Conservation (phyloP, 2,888 invertebrate species). For the Tachystola acroxantha region DNA sequence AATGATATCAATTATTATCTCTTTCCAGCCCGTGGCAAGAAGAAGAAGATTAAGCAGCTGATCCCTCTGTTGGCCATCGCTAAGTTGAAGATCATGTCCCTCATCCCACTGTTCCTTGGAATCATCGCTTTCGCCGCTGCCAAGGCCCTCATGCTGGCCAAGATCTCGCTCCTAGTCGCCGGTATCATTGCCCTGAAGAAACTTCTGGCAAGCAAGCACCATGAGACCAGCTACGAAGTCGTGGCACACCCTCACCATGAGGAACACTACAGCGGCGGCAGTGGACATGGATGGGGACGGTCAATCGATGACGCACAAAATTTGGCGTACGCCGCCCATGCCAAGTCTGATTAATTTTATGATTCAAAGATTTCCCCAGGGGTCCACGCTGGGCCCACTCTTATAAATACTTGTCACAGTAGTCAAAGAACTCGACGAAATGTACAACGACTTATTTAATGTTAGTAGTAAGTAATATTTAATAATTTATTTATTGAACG, state of each 20-base stretch:
- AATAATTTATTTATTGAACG: slow-evolving; percentile 53
- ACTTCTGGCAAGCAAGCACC: slow-evolving; percentile 83
- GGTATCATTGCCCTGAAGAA: slow-evolving; percentile 84
- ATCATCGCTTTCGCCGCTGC: slow-evolving; percentile 88
- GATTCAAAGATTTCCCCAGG: slow-evolving; percentile 22
- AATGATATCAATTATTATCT: too few species aligned
- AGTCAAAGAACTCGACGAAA: slow-evolving; percentile 15
- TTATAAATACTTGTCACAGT: slow-evolving; percentile 23
- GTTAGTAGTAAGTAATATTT: slow-evolving; percentile 56
- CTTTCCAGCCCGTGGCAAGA: slow-evolving; percentile 85
- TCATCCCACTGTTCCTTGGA: slow-evolving; percentile 86
- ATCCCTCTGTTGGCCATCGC: slow-evolving; percentile 86
- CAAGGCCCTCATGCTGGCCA: slow-evolving; percentile 90
- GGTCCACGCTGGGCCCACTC: slow-evolving; percentile 30
- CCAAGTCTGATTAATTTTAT: slow-evolving; percentile 50
- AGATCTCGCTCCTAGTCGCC: slow-evolving; percentile 87
- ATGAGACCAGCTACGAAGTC: slow-evolving; percentile 86
- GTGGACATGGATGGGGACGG: slow-evolving; percentile 83
- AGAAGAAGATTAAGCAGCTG: slow-evolving; percentile 87
- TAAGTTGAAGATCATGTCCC: slow-evolving; percentile 86
- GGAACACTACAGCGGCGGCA: slow-evolving; percentile 66
- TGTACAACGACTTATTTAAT: slow-evolving; percentile 51
- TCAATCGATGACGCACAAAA: slow-evolving; percentile 73
- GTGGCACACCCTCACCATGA: slow-evolving; percentile 83
- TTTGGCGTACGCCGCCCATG: slow-evolving; percentile 79